phyloP scores from a whole-genome alignment of 2,113 vertebrate species.

The Rhinogobius similis region DNA sequence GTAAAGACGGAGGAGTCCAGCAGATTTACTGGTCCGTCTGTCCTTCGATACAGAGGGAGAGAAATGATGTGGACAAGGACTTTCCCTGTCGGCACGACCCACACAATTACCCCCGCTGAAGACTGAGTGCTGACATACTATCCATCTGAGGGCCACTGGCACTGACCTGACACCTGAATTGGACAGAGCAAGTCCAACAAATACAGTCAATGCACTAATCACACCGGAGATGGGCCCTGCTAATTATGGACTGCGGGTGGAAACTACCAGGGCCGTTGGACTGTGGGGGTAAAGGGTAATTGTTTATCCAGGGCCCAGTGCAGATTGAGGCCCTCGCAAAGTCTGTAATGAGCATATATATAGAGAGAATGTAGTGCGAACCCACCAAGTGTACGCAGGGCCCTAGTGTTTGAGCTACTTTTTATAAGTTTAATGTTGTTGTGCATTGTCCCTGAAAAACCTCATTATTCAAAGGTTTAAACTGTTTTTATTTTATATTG shows the following conservation, averaged over 20 bases:
- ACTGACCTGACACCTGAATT: slow-evolving; percentile 35
- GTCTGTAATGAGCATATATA: too few species aligned
- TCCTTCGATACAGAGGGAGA: slow-evolving; percentile 41
- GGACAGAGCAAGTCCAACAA: slow-evolving; percentile 22
- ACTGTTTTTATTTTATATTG: too few species aligned
- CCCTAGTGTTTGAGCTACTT: too few species aligned
- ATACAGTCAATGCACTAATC: slow-evolving; percentile 3
- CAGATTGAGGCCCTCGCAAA: too few species aligned
- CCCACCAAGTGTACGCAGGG: too few species aligned
- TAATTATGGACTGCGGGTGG: slow-evolving; percentile 14
- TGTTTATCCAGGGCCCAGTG: too few species aligned
- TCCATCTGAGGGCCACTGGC: slow-evolving; percentile 51
- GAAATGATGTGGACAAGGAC: slow-evolving; percentile 45
- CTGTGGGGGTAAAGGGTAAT: too few species aligned
- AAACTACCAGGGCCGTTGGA: too few species aligned
- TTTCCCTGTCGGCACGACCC: slow-evolving; percentile 45
- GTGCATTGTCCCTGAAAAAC: too few species aligned
- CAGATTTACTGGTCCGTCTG: slow-evolving; percentile 51
- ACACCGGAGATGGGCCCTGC: slow-evolving; percentile 6
- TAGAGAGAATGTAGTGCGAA: too few species aligned
- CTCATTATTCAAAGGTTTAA: too few species aligned
- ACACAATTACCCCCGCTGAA: slow-evolving; percentile 56
- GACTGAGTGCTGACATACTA: slow-evolving; percentile 37
- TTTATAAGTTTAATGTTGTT: too few species aligned
- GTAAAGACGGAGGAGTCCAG: slow-evolving; percentile 34